Evolutionary conservation across 2,797 vertebrate species (phyloP), one percentile per base, ranked within the genome.

Genomic region (Lagodon rhomboides): DNA sequence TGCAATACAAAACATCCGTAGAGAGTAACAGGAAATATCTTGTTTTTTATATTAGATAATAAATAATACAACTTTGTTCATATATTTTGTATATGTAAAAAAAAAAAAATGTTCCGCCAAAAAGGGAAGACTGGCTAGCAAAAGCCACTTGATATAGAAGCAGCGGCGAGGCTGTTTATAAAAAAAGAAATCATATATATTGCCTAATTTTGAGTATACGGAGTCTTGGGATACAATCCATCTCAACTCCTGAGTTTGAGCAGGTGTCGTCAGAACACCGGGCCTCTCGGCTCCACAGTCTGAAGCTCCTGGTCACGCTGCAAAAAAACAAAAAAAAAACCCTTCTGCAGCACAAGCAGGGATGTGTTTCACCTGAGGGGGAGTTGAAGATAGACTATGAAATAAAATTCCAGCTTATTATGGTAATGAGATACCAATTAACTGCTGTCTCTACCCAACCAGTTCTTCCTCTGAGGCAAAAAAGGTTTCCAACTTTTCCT

Each of bases 1-100:
- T n/a, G 44, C 43, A 65, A 80, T 63, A 62, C 67, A 72, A 81
- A 90, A 86, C 9, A 0, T 86, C 75, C n/a, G 7, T 3, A 25
- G 22, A 85, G 74, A 67, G 49, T 12, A 76, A 80, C 25, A 68
- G 74, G 51, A 79, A 88, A 77, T 72, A 84, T 82, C 65, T 75
- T 77, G 86, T 83, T 85, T 70, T 87, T 93, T 91, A 94, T 93
- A 94, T 93, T 95, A 94, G 84, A 91, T 88, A 95, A 96, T 95
- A 95, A 95, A 95, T 96, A 95, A 94, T 93, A 89, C 88, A 92
- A 84, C 76, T 94, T 91, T 94, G 83, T 92, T 92, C 90, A 93
- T 93, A 95, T 85, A 90, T 90, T 89, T 80, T 69, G 50, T 67
- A 83, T 90, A 91, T 81, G 88, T 89, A 80, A 86, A 34, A 80